Percentiles rank a stretch among this genome's conserved stretches.
Evolutionary conservation across 2,797 vertebrate species (phyloP).

Genomic region (Enteromius mattozi): DNA sequence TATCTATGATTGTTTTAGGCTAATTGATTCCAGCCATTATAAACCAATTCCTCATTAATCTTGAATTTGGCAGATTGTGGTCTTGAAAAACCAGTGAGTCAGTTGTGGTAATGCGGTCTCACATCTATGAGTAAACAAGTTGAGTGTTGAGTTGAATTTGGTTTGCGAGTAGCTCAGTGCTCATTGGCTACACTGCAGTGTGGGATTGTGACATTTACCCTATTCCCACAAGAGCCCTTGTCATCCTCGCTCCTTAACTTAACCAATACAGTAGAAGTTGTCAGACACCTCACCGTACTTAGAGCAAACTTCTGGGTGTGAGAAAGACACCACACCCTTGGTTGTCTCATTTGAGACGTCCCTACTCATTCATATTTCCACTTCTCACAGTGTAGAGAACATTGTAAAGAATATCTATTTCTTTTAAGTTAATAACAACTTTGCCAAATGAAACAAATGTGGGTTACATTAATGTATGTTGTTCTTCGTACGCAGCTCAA

Average conservation of each 20-base stretch:
- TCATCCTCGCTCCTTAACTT: slow-evolving; percentile 74
- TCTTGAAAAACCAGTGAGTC: slow-evolving; percentile 66
- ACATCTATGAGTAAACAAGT: slow-evolving; percentile 65
- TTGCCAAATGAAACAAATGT: background rate
- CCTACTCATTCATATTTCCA: slow-evolving; percentile 32
- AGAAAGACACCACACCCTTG: slow-evolving; percentile 70
- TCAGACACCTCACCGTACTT: slow-evolving; percentile 69
- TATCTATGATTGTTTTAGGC: slow-evolving; percentile 40
- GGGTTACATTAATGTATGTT: slow-evolving; percentile 62
- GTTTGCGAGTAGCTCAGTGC: slow-evolving; percentile 59
- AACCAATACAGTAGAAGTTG: slow-evolving; percentile 79
- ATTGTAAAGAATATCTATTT: background rate
- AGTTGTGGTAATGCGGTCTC: slow-evolving; percentile 52
- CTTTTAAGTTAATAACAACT: background rate
- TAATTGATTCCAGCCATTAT: slow-evolving; percentile 48
- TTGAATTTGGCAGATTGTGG: slow-evolving; percentile 47
- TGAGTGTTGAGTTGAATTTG: slow-evolving; percentile 65
- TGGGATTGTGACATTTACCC: slow-evolving; percentile 81
- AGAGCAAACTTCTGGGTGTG: slow-evolving; percentile 66
- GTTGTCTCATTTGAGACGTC: slow-evolving; percentile 39
- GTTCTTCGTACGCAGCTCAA: slow-evolving; percentile 68
- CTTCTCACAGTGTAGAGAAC: slow-evolving; percentile 34
- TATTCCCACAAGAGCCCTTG: slow-evolving; percentile 78
- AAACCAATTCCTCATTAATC: slow-evolving; percentile 37
- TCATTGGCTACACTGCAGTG: slow-evolving; percentile 70